Conservation (phyloP, 2,888 invertebrate genomes). For the Drosophila recens region DNA sequence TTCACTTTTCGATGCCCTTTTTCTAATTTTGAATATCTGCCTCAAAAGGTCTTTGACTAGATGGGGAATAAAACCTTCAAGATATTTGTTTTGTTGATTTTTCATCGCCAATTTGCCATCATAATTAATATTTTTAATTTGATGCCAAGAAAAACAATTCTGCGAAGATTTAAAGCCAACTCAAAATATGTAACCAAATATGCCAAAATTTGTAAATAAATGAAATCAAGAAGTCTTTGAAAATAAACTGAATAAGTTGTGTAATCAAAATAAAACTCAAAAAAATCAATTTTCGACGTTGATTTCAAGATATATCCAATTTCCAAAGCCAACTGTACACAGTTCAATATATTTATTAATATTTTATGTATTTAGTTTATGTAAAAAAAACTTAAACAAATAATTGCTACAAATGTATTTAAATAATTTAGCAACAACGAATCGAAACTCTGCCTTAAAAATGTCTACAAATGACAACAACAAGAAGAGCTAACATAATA, state of each 20-base stretch:
- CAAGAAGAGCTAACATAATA: constrained; percentile 77
- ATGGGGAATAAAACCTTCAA: not conserved
- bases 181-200: not conserved
- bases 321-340: constrained; percentile 6
- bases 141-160: constrained; percentile 7
- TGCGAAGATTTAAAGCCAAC: not conserved
- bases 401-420: constrained; percentile 41
- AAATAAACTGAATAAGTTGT: not conserved
- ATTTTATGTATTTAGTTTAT: constrained; percentile 39
- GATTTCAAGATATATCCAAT: not conserved
- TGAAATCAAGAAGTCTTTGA: not conserved
- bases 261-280: not conserved
- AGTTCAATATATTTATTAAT: constrained; percentile 1
- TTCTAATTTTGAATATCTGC: not conserved
- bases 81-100: constrained; percentile 27
- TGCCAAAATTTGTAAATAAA: not conserved
- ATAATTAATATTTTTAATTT: constrained; percentile 42
- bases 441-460: constrained; percentile 50
- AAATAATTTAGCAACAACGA: constrained; percentile 29
- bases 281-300: not conserved
- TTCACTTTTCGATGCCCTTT: constrained; percentile 35
- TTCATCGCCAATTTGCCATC: constrained; percentile 34
- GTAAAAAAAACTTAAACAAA: constrained; percentile 4
- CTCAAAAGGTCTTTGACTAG: not conserved
- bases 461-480: constrained; percentile 77